phyloP scores from a whole-genome alignment of 2,888 invertebrate species.

The Enchytraeus crypticus region DNA sequence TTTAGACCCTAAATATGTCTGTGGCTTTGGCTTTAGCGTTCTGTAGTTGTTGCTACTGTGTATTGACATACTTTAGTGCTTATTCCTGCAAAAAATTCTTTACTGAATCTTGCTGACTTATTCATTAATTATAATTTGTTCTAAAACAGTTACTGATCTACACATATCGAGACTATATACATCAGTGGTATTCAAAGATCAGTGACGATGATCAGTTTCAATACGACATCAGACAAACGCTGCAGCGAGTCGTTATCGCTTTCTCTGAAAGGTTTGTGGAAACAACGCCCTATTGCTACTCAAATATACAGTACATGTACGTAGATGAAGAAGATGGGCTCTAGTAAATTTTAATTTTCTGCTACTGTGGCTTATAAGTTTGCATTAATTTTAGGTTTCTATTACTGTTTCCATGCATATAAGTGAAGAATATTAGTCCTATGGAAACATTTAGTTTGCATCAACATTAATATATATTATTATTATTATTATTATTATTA shows the following conservation, averaged over 20 bases:
- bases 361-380: no score
- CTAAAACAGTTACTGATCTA: conserved; percentile 56
- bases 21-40: not conserved
- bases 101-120: not conserved
- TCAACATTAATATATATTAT: no score
- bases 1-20: no score
- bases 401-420: no score
- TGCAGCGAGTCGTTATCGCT: conserved; percentile 62
- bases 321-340: no score
- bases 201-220: conserved; percentile 64
- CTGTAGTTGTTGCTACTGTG: not conserved
- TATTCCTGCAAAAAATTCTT: not conserved
- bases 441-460: no score
- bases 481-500: not conserved
- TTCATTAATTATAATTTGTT: not conserved
- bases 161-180: conserved; percentile 71
- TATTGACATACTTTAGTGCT: not conserved
- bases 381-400: no score
- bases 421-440: no score
- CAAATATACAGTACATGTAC: no score
- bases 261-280: conserved; percentile 69
- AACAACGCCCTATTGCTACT: no score
- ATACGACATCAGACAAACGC: conserved; percentile 40
- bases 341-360: no score
- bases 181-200: conserved; percentile 56